A percentile compares a stretch with the other conserved stretches of the same genome.
Evolutionary conservation across 2,113 vertebrate species (phyloP).

Genomic region (Columba janthina): DNA sequence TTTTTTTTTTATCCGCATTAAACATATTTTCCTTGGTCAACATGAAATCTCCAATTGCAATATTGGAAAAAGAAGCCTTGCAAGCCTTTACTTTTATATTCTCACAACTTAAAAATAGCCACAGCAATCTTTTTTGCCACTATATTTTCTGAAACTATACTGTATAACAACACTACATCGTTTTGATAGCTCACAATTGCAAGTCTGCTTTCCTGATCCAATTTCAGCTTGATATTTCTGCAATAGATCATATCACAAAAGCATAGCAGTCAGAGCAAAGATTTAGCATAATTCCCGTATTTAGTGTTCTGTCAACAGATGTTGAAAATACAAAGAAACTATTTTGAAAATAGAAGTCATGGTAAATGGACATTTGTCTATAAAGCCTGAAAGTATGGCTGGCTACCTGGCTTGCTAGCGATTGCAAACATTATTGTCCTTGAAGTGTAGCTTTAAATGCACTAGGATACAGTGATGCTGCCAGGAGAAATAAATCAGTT

Average conservation of each 20-base stretch:
- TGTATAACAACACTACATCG: constrained; percentile 59
- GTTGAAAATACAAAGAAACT: constrained; percentile 46
- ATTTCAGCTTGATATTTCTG: constrained; percentile 65
- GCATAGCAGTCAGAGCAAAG: constrained; percentile 20
- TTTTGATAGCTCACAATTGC: constrained; percentile 68
- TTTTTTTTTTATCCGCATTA: not conserved
- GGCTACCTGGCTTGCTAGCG: not conserved
- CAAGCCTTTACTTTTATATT: constrained; percentile 18
- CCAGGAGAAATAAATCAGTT: constrained; percentile 32
- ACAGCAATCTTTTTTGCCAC: constrained; percentile 53
- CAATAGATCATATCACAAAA: constrained; percentile 62
- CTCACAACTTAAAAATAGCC: constrained; percentile 49
- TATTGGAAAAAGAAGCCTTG: constrained; percentile 21
- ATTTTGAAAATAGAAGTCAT: constrained; percentile 8
- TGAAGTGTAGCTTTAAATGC: not conserved
- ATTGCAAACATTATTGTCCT: not conserved
- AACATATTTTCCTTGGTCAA: constrained; percentile 29
- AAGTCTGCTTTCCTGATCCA: constrained; percentile 66
- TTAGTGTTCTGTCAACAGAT: constrained; percentile 45
- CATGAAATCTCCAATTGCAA: constrained; percentile 40
- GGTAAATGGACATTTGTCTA: constrained; percentile 24
- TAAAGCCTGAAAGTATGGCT: not conserved
- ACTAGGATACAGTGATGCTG: not conserved
- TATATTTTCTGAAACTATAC: constrained; percentile 64
- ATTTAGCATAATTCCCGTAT: constrained; percentile 66